A percentile compares a stretch with the other conserved stretches of the same genome.
Evolutionary conservation across 2,888 invertebrate species (phyloP).

Genomic region (Criorhina ranunculi): DNA sequence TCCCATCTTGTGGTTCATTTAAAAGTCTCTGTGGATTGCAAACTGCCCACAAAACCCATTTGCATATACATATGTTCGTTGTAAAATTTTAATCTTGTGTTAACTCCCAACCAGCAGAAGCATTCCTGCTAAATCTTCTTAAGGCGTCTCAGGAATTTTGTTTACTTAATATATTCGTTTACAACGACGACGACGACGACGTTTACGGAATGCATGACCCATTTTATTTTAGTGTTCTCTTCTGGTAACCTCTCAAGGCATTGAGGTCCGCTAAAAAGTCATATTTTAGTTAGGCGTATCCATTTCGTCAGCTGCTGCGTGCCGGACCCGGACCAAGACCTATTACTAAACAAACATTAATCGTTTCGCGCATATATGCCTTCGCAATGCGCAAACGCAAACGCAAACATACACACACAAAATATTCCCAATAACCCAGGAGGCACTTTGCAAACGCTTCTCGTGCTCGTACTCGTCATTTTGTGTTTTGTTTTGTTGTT

Average conservation of each 20-base stretch:
- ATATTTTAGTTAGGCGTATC: conserved; percentile 52
- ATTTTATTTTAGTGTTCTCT: conserved; percentile 56
- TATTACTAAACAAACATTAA: conserved; percentile 67
- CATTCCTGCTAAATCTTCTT: background rate
- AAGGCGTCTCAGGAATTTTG: conserved; percentile 9
- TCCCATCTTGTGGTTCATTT: background rate
- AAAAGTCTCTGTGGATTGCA: background rate
- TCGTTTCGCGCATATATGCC: conserved; percentile 49
- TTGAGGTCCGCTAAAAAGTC: conserved; percentile 16
- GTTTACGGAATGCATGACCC: conserved; percentile 57
- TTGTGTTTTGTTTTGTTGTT: conserved; percentile 43
- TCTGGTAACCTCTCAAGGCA: conserved; percentile 36
- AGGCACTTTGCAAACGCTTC: conserved; percentile 12
- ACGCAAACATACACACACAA: conserved; percentile 22
- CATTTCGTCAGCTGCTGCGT: conserved; percentile 52
- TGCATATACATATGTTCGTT: background rate
- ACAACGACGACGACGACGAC: too few species aligned
- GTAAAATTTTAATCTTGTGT: background rate
- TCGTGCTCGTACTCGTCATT: conserved; percentile 31
- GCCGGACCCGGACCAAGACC: conserved; percentile 37
- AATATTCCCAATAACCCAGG: conserved; percentile 15
- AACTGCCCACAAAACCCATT: background rate
- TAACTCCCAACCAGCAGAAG: background rate
- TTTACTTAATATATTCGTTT: conserved; percentile 45
- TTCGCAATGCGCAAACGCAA: conserved; percentile 38